Percentiles rank a stretch among this genome's conserved stretches.
phyloP scores from a whole-genome alignment of 1,140 invertebrate species.

The Aphaenogaster floridana region DNA sequence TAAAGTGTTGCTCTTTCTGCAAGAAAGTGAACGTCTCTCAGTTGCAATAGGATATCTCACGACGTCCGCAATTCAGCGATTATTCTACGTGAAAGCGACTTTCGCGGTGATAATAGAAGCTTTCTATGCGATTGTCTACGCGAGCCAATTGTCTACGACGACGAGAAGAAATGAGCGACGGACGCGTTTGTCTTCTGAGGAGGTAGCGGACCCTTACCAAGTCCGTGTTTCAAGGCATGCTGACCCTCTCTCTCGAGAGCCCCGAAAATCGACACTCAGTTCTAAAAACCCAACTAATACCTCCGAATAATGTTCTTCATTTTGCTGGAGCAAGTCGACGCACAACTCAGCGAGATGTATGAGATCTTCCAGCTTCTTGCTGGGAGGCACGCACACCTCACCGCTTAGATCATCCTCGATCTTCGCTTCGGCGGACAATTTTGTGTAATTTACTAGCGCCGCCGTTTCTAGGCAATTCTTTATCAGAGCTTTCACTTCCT shows the following conservation, averaged over 20 bases:
- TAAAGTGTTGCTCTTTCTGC: neutral
- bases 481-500: conserved; percentile 98
- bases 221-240: conserved; percentile 72
- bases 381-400: conserved; percentile 93
- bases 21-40: conserved; percentile 1
- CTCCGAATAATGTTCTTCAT: conserved; percentile 99
- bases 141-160: conserved; percentile 28
- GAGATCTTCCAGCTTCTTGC: conserved; percentile 97
- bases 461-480: conserved; percentile 99
- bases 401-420: conserved; percentile 97
- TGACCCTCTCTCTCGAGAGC: conserved; percentile 83
- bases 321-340: conserved; percentile 99
- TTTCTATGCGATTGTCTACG: conserved; percentile 39
- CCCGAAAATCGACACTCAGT: conserved; percentile 82
- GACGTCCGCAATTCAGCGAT: neutral
- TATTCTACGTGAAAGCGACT: conserved; percentile 32
- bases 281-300: conserved; percentile 90
- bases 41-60: conserved; percentile 2
- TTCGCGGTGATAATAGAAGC: conserved; percentile 38
- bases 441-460: conserved; percentile 98
- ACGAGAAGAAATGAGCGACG: conserved; percentile 55
- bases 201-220: conserved; percentile 82
- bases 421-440: conserved; percentile 98
- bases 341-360: conserved; percentile 99
- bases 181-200: conserved; percentile 81